Evolutionary conservation across 1,140 invertebrate genomes (phyloP).

Genomic region (Cydia amplana): DNA sequence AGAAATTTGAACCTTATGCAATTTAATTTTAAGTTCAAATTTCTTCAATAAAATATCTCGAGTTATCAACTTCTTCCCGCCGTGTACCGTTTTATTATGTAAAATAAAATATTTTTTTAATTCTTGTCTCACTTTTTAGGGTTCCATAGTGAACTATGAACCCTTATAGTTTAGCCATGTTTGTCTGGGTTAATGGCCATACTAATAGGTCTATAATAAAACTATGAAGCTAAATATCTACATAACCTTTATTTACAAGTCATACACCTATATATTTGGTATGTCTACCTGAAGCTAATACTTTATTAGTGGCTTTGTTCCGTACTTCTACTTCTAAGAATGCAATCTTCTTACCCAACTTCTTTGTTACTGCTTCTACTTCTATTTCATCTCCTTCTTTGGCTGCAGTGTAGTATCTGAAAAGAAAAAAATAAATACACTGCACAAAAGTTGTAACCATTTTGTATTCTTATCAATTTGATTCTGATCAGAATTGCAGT

Average conservation of each 20-base stretch:
- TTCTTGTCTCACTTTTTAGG: too few species aligned
- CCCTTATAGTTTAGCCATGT: too few species aligned
- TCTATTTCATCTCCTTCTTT: constrained; percentile 88
- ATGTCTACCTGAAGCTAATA: constrained; percentile 89
- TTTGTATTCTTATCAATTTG: too few species aligned
- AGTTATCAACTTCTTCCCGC: too few species aligned
- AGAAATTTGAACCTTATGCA: too few species aligned
- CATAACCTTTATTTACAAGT: constrained; percentile 27
- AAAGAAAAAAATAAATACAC: constrained; percentile 34
- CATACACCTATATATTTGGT: constrained; percentile 85
- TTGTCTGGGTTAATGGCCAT: too few species aligned
- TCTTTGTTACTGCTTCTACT: constrained; percentile 89
- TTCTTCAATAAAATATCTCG: too few species aligned
- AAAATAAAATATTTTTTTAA: too few species aligned
- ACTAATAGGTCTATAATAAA: not conserved
- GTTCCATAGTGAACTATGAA: too few species aligned
- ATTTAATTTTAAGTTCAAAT: too few species aligned
- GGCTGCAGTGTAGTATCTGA: constrained; percentile 86
- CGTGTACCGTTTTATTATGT: too few species aligned
- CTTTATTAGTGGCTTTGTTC: constrained; percentile 84
- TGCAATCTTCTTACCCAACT: constrained; percentile 88
- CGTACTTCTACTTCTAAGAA: constrained; percentile 89
- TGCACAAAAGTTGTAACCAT: not conserved
- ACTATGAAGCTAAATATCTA: not conserved
- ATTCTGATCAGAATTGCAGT: too few species aligned